Conservation (phyloP, 2,113 vertebrate species). For the Corythornis cristatus region DNA sequence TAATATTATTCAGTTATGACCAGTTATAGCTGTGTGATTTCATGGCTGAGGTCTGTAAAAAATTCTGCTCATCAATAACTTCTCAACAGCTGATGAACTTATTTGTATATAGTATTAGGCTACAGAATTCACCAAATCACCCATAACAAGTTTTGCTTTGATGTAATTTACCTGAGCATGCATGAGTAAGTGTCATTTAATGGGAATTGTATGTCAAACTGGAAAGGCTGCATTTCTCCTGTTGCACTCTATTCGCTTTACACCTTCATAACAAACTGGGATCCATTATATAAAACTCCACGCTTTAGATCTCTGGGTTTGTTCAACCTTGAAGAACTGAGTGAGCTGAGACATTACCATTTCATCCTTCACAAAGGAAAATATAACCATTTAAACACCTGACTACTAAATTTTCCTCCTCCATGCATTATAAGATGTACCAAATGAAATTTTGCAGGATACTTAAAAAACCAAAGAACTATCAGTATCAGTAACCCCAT, state of each 20-base stretch:
- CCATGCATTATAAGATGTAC: not conserved
- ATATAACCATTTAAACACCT: not conserved
- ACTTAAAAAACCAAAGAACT: not conserved
- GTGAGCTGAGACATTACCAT: not conserved
- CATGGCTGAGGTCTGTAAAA: not conserved
- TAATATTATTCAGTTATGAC: constrained; percentile 24
- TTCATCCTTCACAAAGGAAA: not conserved
- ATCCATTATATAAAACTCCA: not conserved
- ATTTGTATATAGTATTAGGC: not conserved
- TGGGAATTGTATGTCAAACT: not conserved
- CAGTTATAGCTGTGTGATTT: constrained; percentile 12
- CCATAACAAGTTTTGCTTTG: not conserved
- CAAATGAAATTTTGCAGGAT: not conserved
- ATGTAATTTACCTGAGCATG: not conserved
- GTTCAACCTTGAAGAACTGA: not conserved
- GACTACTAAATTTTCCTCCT: not conserved
- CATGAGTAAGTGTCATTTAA: not conserved
- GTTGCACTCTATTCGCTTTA: not conserved
- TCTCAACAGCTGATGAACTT: not conserved
- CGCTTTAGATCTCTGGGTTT: not conserved
- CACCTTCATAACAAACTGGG: not conserved
- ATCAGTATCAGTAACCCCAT: not conserved
- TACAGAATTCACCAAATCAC: not conserved
- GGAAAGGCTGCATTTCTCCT: not conserved
- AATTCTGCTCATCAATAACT: not conserved